These are phyloP conservation scores for Gymnothorax reevesii DNA, from an alignment of 2,797 vertebrate species.

Conservation along the genomic window DNA sequence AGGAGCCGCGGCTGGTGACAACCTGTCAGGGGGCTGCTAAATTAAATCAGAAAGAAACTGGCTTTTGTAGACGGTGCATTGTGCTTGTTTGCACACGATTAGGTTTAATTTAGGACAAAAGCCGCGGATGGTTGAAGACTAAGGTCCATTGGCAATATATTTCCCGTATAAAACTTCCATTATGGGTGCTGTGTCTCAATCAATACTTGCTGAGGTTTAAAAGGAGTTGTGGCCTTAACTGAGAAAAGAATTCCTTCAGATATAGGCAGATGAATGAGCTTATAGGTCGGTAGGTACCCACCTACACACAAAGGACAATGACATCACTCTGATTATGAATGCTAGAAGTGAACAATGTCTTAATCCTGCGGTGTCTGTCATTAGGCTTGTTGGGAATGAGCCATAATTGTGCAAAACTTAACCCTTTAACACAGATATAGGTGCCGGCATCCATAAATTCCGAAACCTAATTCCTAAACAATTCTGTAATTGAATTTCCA, in stretches of 20 bases:
- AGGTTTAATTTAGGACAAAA: constrained; percentile 68
- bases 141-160: background rate
- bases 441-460: too few species aligned
- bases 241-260: too few species aligned
- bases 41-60: constrained; percentile 69
- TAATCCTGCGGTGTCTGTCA: background rate
- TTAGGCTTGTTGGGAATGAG: too few species aligned
- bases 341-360: background rate
- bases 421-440: too few species aligned
- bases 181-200: too few species aligned
- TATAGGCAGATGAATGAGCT: background rate
- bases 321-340: background rate
- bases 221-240: too few species aligned
- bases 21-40: constrained; percentile 64
- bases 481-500: too few species aligned
- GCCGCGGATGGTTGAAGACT: constrained; percentile 15
- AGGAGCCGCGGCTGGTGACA: constrained; percentile 59
- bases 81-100: constrained; percentile 68
- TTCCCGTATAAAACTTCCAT: too few species aligned
- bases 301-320: background rate
- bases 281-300: background rate
- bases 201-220: too few species aligned
- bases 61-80: constrained; percentile 68
- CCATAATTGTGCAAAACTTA: too few species aligned
- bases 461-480: too few species aligned